Percentiles rank a stretch among this genome's conserved stretches.
Conservation (phyloP, 2,797 vertebrate genomes). For the Argentina silus region DNA sequence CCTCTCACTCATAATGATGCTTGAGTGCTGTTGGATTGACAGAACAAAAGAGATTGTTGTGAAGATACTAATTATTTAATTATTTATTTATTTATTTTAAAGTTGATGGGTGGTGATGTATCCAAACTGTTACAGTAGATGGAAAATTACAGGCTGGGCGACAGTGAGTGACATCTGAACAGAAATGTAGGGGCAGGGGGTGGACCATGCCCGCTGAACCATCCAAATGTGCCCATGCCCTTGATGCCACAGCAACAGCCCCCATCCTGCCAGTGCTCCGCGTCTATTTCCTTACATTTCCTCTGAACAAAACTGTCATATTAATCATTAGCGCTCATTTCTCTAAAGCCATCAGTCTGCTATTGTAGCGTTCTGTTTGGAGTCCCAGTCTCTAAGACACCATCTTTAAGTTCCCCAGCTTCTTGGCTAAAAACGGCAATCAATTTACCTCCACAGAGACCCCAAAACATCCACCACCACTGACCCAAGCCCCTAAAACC, state of each 20-base stretch:
- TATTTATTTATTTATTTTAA: constrained; percentile 83
- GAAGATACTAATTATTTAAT: constrained; percentile 81
- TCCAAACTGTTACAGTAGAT: constrained; percentile 75
- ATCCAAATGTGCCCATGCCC: constrained; percentile 72
- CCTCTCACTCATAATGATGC: constrained; percentile 66
- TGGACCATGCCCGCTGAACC: constrained; percentile 49
- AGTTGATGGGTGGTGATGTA: constrained; percentile 72
- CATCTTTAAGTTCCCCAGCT: constrained; percentile 59
- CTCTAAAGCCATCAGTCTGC: constrained; percentile 32
- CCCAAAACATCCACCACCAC: constrained; percentile 43
- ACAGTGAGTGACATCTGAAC: constrained; percentile 78
- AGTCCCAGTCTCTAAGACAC: constrained; percentile 62
- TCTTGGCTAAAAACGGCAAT: constrained; percentile 38
- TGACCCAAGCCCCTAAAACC: constrained; percentile 43
- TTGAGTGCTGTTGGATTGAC: constrained; percentile 73
- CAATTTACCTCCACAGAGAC: constrained; percentile 63
- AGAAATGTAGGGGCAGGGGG: constrained; percentile 63
- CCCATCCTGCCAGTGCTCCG: constrained; percentile 29
- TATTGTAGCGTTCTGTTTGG: constrained; percentile 31
- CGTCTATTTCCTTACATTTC: constrained; percentile 58
- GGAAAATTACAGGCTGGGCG: constrained; percentile 76
- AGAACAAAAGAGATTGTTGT: constrained; percentile 80
- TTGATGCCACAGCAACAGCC: constrained; percentile 68
- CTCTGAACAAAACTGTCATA: constrained; percentile 66
- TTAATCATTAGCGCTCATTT: constrained; percentile 59